Evolutionary conservation across 2,113 vertebrate species (phyloP), one percentile per base, ranked within the genome.

Genomic region (Nycticorax nycticorax): DNA sequence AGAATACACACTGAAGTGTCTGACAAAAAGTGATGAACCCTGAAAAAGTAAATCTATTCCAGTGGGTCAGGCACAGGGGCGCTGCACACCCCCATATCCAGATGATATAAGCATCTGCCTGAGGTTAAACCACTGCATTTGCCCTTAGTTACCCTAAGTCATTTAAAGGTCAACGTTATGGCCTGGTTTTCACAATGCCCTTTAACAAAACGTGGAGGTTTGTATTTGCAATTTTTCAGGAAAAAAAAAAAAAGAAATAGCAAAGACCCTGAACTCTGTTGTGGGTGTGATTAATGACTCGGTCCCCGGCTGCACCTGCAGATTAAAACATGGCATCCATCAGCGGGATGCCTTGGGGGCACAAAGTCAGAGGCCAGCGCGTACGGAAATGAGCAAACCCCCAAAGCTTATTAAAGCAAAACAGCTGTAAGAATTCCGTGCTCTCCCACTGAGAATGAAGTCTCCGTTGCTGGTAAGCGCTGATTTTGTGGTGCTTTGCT

Each of bases 381-480:
- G 73, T 72, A 50, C 2, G 5, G 82, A 71, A 73, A 83, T 83
- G 67, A 94, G 64, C 81, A 94, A 91, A 48, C 74, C 82, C 74
- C 53, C 79, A 79, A 85, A 96, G 85, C 88, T 93, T 63, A 79
- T 73, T 69, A 83, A 93, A 96, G 75, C 57, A 88, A 79, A 96
- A 50, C 32, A 85, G 74, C 85, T 57, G 9, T 3, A 67, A 41
- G 74, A 57, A 20, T n/a, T 76, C 78, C 80, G 28, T 9, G n/a
- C 23, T 93, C 20, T 37, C 53, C 71, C 59, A 3, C 0, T 1
- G 71, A 19, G 53, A 27, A 53, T 1, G 52, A 45, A 50, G 62
- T 6, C 55, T 20, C 7, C 1, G 59, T 1, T 35, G 30, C 75
- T 77, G 67, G 41, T 30, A 22, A 26, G 77, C 2, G n/a, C 85